Conservation (phyloP, 2,888 invertebrate genomes). For the Sialis fuliginosa region DNA sequence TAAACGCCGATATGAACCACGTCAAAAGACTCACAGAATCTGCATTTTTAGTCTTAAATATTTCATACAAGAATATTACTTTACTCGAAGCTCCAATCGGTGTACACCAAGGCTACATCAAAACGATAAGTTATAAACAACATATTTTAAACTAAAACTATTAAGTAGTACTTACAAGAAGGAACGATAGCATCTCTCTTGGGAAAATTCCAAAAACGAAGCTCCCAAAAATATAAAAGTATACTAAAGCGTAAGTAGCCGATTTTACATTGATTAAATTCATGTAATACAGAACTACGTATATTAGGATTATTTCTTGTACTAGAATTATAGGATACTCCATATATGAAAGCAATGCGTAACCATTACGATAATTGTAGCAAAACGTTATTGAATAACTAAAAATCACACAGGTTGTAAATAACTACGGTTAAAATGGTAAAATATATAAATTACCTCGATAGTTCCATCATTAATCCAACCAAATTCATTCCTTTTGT, state of each 20-base stretch:
- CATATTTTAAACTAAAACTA: neutral
- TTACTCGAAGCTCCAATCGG: conserved; percentile 74
- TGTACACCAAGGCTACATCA: conserved; percentile 49
- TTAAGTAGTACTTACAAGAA: conserved; percentile 38
- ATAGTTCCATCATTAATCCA: conserved; percentile 47
- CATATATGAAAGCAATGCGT: conserved; percentile 58
- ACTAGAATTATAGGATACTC: conserved; percentile 67
- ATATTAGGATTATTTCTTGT: conserved; percentile 58
- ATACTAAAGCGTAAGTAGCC: conserved; percentile 24
- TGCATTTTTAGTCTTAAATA: conserved; percentile 49
- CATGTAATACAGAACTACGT: conserved; percentile 50
- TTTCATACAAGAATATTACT: conserved; percentile 57
- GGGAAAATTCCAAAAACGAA: conserved; percentile 29
- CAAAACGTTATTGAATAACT: conserved; percentile 67
- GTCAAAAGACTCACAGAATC: conserved; percentile 61
- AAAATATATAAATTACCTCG: conserved; percentile 32
- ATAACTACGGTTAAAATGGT: neutral
- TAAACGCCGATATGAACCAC: conserved; percentile 66
- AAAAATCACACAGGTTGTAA: conserved; percentile 13
- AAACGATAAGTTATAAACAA: neutral
- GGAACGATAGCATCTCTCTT: conserved; percentile 32
- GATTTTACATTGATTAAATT: conserved; percentile 29
- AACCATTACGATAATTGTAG: conserved; percentile 60
- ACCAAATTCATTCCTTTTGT: conserved; percentile 50
- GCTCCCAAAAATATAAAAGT: conserved; percentile 24